Base-by-base conservation (phyloP, 92 coral and sea anemone genomes). In the Bergia puertoricense region DNA sequence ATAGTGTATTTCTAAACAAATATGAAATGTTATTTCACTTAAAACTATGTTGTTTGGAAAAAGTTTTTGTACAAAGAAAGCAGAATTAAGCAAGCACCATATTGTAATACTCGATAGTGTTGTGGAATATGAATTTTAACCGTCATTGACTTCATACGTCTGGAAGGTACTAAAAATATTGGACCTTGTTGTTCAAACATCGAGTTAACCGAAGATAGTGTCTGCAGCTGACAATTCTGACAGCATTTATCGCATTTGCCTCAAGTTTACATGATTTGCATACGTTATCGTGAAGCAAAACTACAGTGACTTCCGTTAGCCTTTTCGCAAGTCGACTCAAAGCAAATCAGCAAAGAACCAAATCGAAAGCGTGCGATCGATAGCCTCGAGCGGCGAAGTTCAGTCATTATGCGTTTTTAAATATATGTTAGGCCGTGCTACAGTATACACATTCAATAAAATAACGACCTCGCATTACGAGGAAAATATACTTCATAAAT, bases 301-400 rank as follows among this genome's bases (percentile, higher is more conserved):
- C 36, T 23, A 22, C 59, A 11, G 16, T 79, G 42, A 79, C 22
- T 74, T 15, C 78, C 23, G 6, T 40, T 42, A 11, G 42, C 44
- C 9, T 79, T 10, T 7, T 68, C 83, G 69, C 83, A 46, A 80
- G 72, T 80, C 73, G 6, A 38, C 50, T 54, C 85, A 56, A 54
- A 30, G 44, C n/a, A 22, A 80, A 50, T 43, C 83, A 57, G 37
- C 13, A 80, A 11, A 80, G 8, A 11, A 23, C 43, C 56, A 51
- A 50, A 54, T 1, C 37, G 43, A 57, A 36, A 43, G 50, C 72
- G 85, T 74, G n/a, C 41, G 5, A 48, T 46, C 66, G 2, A 3
- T 18, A 57, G 5, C 69, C 8, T 62, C 69, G 8, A 48, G 54
- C 4, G 0, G n/a, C 69, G 30, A 62, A 62, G 30, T 16, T 62